Base-by-base conservation (phyloP, 2,888 invertebrate genomes). In the Eupithecia centaureata region DNA sequence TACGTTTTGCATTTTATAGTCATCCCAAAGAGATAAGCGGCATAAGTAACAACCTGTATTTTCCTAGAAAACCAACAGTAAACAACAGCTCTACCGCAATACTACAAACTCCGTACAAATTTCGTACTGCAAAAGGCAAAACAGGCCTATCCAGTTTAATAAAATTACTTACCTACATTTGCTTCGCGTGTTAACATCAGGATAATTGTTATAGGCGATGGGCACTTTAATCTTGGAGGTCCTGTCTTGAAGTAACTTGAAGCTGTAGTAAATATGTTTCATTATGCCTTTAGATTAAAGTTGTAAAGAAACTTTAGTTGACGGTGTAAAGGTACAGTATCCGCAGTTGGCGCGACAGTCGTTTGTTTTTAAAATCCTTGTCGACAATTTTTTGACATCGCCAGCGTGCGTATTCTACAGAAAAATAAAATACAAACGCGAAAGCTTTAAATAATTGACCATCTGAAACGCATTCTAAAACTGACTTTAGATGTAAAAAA, bases 131-230 rank as follows among this genome's bases (percentile, higher is more conserved):
- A 63, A 38, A 72, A 68, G 30, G 30, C 25, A 63, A n/a, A 72
- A 66, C 67, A 33, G 30, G 69, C 63, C 25, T n/a, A 59, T 42
- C 68, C 35, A 56, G 68, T 61, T 64, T 27, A n/a, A 57, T 54
- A 59, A 72, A 73, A 67, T 71, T 73, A 69, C 68, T 54, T 72
- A 77, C 10, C 10, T 47, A 12, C 47, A 22, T 76, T 77, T 52
- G 65, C 73, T 73, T 70, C 62, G 66, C 67, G 69, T 72, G 75
- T 73, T 74, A 70, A 73, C 72, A 74, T 69, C 35, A 54, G 28
- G 63, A 12, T 78, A 76, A 75, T 79, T 71, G 68, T 75, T 73
- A 76, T 75, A 72, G 61, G 15, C 15, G 51, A 33, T 54, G 22
- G 28, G 25, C 59, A 63, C 54, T 63, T 67, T 59, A 56, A 63